Base-by-base conservation (phyloP, 2,888 invertebrate genomes). In the Leptogaster cylindrica region DNA sequence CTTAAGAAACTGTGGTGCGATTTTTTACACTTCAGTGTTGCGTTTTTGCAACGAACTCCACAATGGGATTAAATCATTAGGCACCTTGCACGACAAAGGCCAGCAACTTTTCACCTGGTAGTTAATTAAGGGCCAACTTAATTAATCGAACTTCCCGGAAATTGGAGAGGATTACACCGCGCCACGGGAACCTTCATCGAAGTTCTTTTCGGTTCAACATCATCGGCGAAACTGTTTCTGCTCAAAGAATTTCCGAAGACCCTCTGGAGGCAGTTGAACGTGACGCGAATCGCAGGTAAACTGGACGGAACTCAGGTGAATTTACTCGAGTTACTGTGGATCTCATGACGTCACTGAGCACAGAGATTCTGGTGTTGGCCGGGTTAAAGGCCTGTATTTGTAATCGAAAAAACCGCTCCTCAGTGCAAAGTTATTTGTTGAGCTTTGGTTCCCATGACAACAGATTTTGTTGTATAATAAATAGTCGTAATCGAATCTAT, bases 221-320 rank as follows among this genome's bases (percentile, higher is more conserved):
- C n/a, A n/a, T 33, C 39, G 51, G 23, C 48, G 65, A 67, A 68
- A 63, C 52, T 65, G 55, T 44, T 61, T 27, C 18, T 36, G 12
- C 52, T 28, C n/a, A 39, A 58, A 20, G 31, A 31, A 44, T 44
- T 44, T 44, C 14, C 44, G 12, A 41, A 44, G 23, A 18, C 23
- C 16, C 31, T 44, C 16, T 63, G 18, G 64, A 66, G 55, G 67
- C 66, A 66, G 67, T 69, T 70, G 67, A 67, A 55, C 72, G 64
- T 71, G 71, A 68, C 70, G 71, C 72, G 63, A 68, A 70, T 70
- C 70, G 64, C 68, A 33, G 68, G 65, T 68, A 72, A 41, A 72
- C 72, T 72, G 50, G 71, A 72, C 52, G 46, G 27, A 46, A 52
- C 66, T 64, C 61, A 52, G 68, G 65, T 48, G 63, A 52, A 65